Evolutionary conservation across 2,797 vertebrate species (phyloP).

Genomic region (Kryptolebias ocellatus): DNA sequence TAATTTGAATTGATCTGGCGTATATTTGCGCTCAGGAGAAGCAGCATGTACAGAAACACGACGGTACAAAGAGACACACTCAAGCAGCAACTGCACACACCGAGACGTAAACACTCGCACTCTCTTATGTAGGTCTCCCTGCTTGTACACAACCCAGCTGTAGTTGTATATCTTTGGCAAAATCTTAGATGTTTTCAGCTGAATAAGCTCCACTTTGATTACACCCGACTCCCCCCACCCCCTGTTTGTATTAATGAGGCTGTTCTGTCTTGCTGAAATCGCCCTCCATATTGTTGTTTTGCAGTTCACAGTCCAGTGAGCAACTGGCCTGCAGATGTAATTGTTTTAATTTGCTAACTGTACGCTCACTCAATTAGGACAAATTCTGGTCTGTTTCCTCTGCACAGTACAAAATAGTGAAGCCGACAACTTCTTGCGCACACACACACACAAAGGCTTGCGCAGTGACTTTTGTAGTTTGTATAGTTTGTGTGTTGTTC

Average conservation of each 20-base stretch:
- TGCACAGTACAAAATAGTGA: conserved; percentile 21
- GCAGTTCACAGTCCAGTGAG: conserved; percentile 62
- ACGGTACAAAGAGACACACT: conserved; percentile 46
- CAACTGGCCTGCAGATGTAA: conserved; percentile 72
- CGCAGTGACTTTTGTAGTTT: conserved; percentile 20
- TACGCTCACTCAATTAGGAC: conserved; percentile 71
- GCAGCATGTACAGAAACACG: conserved; percentile 30
- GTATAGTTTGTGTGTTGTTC: conserved; percentile 19
- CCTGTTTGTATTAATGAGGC: conserved; percentile 65
- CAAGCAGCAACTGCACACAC: conserved; percentile 10
- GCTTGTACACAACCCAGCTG: conserved; percentile 57
- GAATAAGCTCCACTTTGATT: conserved; percentile 70
- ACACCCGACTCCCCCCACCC: conserved; percentile 23
- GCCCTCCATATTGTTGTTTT: conserved; percentile 62
- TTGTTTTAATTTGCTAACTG: conserved; percentile 80
- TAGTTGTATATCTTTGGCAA: conserved; percentile 63
- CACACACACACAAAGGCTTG: conserved; percentile 10
- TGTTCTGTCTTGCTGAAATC: conserved; percentile 53
- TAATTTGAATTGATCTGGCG: conserved; percentile 74
- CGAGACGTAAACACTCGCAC: conserved; percentile 20
- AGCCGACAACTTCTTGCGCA: conserved; percentile 34
- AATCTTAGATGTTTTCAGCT: conserved; percentile 72
- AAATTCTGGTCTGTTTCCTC: conserved; percentile 41
- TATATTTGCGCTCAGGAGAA: conserved; percentile 59
- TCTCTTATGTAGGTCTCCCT: conserved; percentile 62